Evolutionary conservation across 2,888 invertebrate species (phyloP).

Genomic region (Macaria liturata): DNA sequence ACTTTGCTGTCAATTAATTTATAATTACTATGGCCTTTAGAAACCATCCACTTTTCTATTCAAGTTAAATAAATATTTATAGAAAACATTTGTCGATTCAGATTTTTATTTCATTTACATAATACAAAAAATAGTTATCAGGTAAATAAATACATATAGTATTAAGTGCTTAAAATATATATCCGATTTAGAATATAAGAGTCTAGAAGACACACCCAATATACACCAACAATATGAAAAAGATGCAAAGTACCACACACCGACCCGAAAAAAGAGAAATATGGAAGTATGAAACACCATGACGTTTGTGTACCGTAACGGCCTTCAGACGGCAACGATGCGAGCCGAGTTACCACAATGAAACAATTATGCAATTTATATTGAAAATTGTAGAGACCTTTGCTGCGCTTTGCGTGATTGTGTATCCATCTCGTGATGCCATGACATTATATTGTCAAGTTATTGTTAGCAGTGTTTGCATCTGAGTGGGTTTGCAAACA

Average conservation of each 20-base stretch:
- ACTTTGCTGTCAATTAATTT: too few species aligned
- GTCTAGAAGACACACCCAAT: conserved; percentile 16
- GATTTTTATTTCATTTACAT: too few species aligned
- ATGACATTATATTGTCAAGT: too few species aligned
- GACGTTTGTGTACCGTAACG: conserved; percentile 16
- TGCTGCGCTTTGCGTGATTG: neutral
- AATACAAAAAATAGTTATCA: too few species aligned
- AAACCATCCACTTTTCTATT: too few species aligned
- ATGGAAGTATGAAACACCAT: conserved; percentile 36
- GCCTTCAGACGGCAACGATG: conserved; percentile 5
- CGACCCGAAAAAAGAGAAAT: conserved; percentile 31
- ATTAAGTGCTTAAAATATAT: too few species aligned
- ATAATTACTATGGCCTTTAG: too few species aligned
- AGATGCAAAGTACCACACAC: conserved; percentile 27
- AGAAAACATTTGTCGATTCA: too few species aligned
- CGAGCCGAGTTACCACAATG: conserved; percentile 8
- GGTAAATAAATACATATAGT: too few species aligned
- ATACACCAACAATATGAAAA: conserved; percentile 9
- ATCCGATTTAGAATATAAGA: neutral
- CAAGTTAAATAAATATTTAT: too few species aligned
- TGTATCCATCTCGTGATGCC: neutral
- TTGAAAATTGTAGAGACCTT: conserved; percentile 4
- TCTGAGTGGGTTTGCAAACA: too few species aligned
- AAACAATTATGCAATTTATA: conserved; percentile 10
- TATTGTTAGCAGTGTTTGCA: too few species aligned